These are phyloP conservation scores for Thomomys bottae DNA, from an alignment of 2,113 vertebrate genomes.

Conservation along the genomic window DNA sequence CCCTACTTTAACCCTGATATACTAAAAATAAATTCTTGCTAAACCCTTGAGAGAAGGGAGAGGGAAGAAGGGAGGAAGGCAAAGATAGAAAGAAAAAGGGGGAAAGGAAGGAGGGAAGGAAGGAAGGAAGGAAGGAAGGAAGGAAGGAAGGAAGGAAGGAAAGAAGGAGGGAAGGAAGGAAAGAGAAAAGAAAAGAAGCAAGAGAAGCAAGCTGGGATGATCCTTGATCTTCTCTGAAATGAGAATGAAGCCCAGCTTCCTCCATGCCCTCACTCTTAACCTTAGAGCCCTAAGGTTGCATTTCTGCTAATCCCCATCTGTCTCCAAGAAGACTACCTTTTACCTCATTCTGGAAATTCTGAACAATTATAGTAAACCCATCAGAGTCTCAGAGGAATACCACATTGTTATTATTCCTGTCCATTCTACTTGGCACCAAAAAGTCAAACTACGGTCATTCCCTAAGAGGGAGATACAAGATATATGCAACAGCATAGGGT, in stretches of 20 bases:
- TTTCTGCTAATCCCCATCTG: not conserved
- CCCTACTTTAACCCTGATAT: too few relatives aligned
- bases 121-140: too few relatives aligned
- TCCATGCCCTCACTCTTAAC: not conserved
- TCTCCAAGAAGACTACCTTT: constrained; percentile 19
- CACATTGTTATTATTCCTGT: not conserved
- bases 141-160: too few relatives aligned
- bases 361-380: not conserved
- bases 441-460: constrained; percentile 5
- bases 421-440: not conserved
- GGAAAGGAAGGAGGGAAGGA: too few relatives aligned
- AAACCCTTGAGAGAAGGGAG: too few relatives aligned
- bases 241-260: not conserved
- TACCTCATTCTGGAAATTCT: not conserved
- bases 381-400: not conserved
- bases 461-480: not conserved
- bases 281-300: not conserved
- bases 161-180: too few relatives aligned
- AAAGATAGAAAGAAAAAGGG: too few relatives aligned
- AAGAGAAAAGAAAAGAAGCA: too few relatives aligned
- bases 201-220: not conserved
- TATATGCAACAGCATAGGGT: not conserved
- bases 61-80: too few relatives aligned
- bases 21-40: too few relatives aligned
- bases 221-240: not conserved